These are phyloP conservation scores for Nylanderia fulva DNA, from an alignment of 1,140 invertebrate species.

Conservation along the genomic window DNA sequence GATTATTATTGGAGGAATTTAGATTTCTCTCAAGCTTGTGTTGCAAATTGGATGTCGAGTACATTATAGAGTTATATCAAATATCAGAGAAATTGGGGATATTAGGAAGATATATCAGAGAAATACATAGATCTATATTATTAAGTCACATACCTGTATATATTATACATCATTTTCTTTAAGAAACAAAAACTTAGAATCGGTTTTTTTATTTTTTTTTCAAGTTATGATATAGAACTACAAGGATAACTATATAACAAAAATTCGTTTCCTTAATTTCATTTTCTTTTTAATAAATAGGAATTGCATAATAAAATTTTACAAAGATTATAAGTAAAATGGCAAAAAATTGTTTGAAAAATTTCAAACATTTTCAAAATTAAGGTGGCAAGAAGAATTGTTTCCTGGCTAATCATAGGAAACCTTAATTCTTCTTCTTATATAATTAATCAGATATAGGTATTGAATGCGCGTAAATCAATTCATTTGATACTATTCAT, in stretches of 20 bases:
- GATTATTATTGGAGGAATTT: neutral
- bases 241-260: too few relatives aligned
- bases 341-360: too few relatives aligned
- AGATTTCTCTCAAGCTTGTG: neutral
- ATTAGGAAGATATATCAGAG: neutral
- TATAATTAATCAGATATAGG: constrained; percentile 26
- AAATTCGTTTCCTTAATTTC: neutral
- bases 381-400: too few relatives aligned
- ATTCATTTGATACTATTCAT: constrained; percentile 24
- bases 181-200: neutral
- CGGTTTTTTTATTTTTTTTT: too few relatives aligned
- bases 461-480: constrained; percentile 17
- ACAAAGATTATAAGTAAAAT: neutral
- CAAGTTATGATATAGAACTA: neutral
- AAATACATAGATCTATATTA: neutral
- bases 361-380: too few relatives aligned
- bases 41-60: constrained; percentile 9
- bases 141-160: neutral
- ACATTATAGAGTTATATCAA: constrained; percentile 4
- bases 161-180: neutral
- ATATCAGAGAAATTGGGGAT: neutral
- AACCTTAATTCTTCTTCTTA: too few relatives aligned
- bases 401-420: neutral
- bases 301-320: neutral
- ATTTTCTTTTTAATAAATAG: neutral